These are phyloP conservation scores for Melanotaenia trifasciata DNA, from an alignment of 2,797 vertebrate genomes.

Conservation along the genomic window DNA sequence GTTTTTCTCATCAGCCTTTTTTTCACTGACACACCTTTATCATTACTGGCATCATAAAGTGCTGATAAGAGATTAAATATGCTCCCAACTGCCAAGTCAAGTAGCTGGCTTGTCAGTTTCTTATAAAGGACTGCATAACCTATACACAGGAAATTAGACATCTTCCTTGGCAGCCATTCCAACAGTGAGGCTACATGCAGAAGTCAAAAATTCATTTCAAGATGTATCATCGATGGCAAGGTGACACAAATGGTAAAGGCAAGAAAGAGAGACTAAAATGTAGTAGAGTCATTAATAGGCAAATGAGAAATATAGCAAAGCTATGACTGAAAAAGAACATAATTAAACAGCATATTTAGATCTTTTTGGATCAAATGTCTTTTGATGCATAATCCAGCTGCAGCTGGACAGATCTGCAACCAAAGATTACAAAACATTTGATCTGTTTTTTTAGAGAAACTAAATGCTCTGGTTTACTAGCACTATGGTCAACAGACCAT, in stretches of 20 bases:
- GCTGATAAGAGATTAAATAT: conserved; percentile 10
- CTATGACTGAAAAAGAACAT: not conserved
- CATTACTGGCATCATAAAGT: not conserved
- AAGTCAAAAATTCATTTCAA: not conserved
- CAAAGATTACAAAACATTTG: not conserved
- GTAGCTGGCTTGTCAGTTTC: not conserved
- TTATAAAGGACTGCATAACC: conserved; percentile 1
- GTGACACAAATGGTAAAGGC: too few relatives aligned
- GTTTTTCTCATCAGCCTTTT: not conserved
- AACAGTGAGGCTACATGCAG: not conserved
- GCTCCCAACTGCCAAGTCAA: not conserved
- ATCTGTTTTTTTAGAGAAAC: not conserved
- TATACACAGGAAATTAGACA: not conserved
- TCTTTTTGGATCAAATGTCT: not conserved
- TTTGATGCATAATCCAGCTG: not conserved
- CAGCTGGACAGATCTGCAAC: not conserved
- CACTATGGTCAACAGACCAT: not conserved
- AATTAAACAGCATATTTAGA: not conserved
- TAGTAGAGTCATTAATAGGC: not conserved
- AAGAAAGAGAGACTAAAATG: not conserved
- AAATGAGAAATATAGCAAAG: not conserved
- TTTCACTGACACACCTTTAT: not conserved
- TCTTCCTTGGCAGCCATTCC: not conserved
- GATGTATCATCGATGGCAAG: not conserved
- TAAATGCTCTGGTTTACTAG: not conserved